Conservation (phyloP, 2,113 vertebrate species). For the Daphoenositta chrysoptera region DNA sequence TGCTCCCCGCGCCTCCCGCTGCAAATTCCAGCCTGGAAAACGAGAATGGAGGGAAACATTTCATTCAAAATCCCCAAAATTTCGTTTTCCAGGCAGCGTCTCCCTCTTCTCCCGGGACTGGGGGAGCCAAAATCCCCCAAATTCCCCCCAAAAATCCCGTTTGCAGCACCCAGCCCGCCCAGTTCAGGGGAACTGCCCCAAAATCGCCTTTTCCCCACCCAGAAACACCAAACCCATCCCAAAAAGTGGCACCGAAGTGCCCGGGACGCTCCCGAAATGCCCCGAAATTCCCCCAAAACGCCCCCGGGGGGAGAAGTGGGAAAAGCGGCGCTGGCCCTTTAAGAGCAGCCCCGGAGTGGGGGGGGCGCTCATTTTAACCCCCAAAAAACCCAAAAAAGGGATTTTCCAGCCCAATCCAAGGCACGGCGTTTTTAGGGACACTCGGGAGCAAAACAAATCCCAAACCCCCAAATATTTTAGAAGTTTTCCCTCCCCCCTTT, state of each 20-base stretch:
- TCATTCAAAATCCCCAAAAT: too few relatives aligned
- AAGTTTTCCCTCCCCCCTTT: too few relatives aligned
- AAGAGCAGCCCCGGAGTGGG: background rate
- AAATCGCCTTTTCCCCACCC: background rate
- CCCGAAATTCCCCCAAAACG: background rate
- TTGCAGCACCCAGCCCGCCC: background rate
- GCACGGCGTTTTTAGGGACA: too few relatives aligned
- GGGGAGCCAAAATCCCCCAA: background rate
- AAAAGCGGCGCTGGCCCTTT: background rate
- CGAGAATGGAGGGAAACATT: background rate
- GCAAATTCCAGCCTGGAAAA: conserved; percentile 45
- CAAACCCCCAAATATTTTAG: background rate
- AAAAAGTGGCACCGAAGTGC: too few relatives aligned
- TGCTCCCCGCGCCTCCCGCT: background rate
- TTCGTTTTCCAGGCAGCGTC: background rate
- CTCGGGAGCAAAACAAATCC: background rate
- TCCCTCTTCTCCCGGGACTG: rapidly evolving
- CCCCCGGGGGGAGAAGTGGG: rapidly evolving
- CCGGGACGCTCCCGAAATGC: rapidly evolving
- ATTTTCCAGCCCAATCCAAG: background rate
- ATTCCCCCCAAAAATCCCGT: background rate
- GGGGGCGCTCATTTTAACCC: background rate
- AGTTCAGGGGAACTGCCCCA: background rate
- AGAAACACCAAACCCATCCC: background rate
- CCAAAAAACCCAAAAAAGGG: background rate